A percentile compares a stretch with the other conserved stretches of the same genome.
phyloP scores from a whole-genome alignment of 2,113 vertebrate species.

The Calypte anna region DNA sequence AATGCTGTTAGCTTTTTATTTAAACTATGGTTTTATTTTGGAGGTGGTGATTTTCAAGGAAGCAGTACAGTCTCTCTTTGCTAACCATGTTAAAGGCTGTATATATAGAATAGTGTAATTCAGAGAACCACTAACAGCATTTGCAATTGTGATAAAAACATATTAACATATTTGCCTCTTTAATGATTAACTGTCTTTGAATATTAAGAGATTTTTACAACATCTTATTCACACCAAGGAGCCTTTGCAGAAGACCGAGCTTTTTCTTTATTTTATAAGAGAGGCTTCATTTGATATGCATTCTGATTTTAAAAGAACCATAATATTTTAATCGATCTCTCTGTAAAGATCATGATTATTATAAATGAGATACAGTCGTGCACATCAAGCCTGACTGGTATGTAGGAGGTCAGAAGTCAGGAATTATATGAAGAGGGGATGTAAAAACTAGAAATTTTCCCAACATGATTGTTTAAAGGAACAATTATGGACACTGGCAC shows the following conservation, averaged over 20 bases:
- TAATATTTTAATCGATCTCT: slow-evolving; percentile 64
- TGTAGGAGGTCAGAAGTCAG: slow-evolving; percentile 50
- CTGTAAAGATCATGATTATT: slow-evolving; percentile 39
- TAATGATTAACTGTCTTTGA: slow-evolving; percentile 64
- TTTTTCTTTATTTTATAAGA: slow-evolving; percentile 30
- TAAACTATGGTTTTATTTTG: background rate
- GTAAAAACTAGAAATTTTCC: slow-evolving; percentile 58
- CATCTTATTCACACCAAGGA: background rate
- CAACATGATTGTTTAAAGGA: slow-evolving; percentile 58
- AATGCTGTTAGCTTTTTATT: background rate
- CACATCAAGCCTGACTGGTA: slow-evolving; percentile 54
- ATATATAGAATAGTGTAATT: background rate
- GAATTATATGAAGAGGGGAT: slow-evolving; percentile 31
- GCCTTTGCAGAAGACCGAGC: background rate
- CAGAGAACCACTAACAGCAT: slow-evolving; percentile 4
- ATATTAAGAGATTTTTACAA: slow-evolving; percentile 59
- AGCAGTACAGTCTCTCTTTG: background rate
- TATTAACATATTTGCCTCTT: slow-evolving; percentile 57
- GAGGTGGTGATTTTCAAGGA: background rate
- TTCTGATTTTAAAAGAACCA: slow-evolving; percentile 47
- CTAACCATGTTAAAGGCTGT: background rate
- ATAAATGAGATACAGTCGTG: slow-evolving; percentile 51
- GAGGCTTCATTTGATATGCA: slow-evolving; percentile 41
- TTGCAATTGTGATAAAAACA: slow-evolving; percentile 50
- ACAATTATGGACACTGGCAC: slow-evolving; percentile 46